These are phyloP conservation scores for Rhinoptilus africanus DNA, from an alignment of 2,113 vertebrate species.

Conservation along the genomic window DNA sequence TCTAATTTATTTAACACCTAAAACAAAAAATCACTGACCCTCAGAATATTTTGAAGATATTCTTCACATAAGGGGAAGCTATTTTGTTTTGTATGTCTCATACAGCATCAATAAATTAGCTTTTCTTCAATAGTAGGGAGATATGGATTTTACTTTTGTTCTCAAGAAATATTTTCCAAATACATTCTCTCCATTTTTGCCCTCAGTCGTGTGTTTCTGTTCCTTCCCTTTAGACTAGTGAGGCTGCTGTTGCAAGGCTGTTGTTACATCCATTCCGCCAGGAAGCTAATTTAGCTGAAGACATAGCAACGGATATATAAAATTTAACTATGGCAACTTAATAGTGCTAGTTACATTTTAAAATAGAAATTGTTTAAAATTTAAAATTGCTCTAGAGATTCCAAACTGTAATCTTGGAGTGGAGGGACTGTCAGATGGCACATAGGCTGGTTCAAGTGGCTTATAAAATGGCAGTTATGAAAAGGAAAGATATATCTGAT, in stretches of 20 bases:
- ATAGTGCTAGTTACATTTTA: neutral
- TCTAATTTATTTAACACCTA: neutral
- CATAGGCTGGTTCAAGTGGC: neutral
- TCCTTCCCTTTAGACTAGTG: neutral
- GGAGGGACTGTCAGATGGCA: neutral
- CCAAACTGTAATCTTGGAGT: neutral
- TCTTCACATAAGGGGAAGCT: neutral
- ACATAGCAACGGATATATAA: neutral
- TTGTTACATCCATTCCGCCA: neutral
- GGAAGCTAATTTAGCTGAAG: neutral
- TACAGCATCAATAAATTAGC: neutral
- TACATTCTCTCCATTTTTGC: neutral
- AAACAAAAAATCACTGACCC: neutral
- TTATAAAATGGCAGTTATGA: neutral
- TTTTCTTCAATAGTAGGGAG: neutral
- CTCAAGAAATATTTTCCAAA: neutral
- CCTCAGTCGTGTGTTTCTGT: neutral
- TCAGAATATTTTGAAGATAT: neutral
- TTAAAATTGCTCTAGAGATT: neutral
- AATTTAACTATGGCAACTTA: neutral
- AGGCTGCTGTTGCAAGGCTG: neutral
- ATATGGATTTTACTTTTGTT: neutral
- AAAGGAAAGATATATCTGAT: neutral
- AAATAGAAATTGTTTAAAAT: neutral
- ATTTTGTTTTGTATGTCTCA: neutral